Base-by-base conservation (phyloP, 2,888 invertebrate species). In the Caenorhabditis sp. region DNA sequence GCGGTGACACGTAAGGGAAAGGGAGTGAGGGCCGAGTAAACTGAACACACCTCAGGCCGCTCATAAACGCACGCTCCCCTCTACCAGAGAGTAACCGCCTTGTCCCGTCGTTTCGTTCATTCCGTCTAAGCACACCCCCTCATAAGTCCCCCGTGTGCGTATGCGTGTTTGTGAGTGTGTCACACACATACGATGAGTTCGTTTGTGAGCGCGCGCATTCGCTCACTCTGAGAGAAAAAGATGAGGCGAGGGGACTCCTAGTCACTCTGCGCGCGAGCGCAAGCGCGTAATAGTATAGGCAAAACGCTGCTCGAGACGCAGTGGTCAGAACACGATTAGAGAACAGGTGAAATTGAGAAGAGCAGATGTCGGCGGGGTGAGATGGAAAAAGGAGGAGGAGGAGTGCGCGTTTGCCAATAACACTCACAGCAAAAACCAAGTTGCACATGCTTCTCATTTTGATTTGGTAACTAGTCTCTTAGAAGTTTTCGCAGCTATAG, bases 271-370 rank as follows among this genome's bases (percentile, higher is more conserved):
- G 45, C 11, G 20, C 50, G 26, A 22, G n/a, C 48, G n/a, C 46
- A 15, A 48, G 32, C 63, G 50, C 52, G 56, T 66, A 39, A 45
- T 66, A 56, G 66, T 56, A 65, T 65, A 43, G 35, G 46, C 48
- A 39, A 32, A 48, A 53, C 53, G 37, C 46, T n/a, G 26, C 24
- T 11, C 35, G 46, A 46, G 65, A 45, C 46, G 66, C 48, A 66
- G 56, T 58, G 50, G 68, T 63, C 63, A 58, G 68, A 58, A 58
- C 56, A 56, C 56, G 58, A 59, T 52, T 58, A 68, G 58, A 71
- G 71, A 71, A 71, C 71, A 71, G 71, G 71, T 71, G 71, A 71
- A 71, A 71, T 71, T 17, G 71, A 71, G 71, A 71, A 62, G 71
- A 71, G 71, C 71, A 71, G 71, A 71, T 62, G 71, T 46, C n/a